Evolutionary conservation across 2,888 invertebrate genomes (phyloP), one percentile per base, ranked within the genome.

Genomic region (Melinaea menophilus): DNA sequence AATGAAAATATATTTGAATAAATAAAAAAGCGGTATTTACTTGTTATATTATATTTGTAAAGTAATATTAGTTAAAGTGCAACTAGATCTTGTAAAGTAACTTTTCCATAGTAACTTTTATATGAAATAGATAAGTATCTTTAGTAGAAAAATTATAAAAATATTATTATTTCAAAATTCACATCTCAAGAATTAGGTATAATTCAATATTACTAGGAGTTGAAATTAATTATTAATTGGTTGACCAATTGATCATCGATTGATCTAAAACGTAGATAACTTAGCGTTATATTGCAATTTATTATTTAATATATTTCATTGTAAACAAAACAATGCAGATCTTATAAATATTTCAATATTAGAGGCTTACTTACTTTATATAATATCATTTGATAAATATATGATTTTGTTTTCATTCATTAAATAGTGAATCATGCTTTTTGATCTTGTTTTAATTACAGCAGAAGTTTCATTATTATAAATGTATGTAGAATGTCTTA

Each of bases 401-500:
- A 48, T 22, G 7, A 5, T 31, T 51, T 31, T 5, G 9, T 51
- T 51, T 9, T 51, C 51, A 22, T 51, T 41, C 7, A 31, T 51
- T 31, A 31, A 5, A 51, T 22, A 51, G n/a, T n/a, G 31, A 22
- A 22, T 51, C 22, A 31, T 51, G 51, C 31, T 51, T 51, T 55
- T 9, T 9, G 2, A 41, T 5, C 5, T 11, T 41, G 41, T 11
- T 4, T 37, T 37, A 7, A 37, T 4, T 37, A 37, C 37, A 7
- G 37, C 41, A 41, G 11, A 41, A 41, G 9, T 55, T 59, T 63
- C 31, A 58, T 22, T 58, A 64, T 70, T 67, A 9, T 62, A 61
- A 65, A 63, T 68, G 67, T 63, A 56, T 34, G n/a, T 56, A 56
- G 55, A 56, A 56, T 56, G 55, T 37, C 37, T 35, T 34, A 56